Conservation (phyloP, 2,797 vertebrate species). For the Pteronotus mesoamericanus region DNA sequence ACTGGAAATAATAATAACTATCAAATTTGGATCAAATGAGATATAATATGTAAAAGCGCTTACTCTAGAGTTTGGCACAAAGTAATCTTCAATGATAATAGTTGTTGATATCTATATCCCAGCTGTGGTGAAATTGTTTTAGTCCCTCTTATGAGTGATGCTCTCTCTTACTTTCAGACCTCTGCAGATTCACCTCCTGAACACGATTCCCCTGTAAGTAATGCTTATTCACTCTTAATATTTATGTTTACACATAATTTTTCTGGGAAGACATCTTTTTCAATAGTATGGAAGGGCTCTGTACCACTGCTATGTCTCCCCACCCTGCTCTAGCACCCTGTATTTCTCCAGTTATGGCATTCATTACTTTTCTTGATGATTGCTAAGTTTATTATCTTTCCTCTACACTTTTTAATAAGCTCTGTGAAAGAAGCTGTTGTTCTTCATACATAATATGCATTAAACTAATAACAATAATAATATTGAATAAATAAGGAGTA, state of each 20-base stretch:
- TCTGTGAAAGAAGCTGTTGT: neutral
- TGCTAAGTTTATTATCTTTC: neutral
- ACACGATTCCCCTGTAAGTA: neutral
- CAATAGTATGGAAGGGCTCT: neutral
- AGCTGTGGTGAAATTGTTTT: neutral
- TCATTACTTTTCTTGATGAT: neutral
- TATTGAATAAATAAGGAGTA: neutral
- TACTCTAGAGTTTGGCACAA: neutral
- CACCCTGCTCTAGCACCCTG: neutral
- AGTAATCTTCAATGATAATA: neutral
- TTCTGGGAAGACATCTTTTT: neutral
- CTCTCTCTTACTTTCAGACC: neutral
- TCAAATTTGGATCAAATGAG: neutral
- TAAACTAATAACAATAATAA: neutral
- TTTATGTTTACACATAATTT: neutral
- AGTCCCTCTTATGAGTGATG: neutral
- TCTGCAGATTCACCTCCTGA: neutral
- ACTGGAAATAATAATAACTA: neutral
- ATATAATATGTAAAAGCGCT: neutral
- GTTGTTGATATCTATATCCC: neutral
- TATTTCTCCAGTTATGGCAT: neutral
- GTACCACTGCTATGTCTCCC: neutral
- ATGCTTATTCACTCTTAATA: neutral
- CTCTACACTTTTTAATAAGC: neutral
- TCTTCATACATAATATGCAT: neutral